Conservation (phyloP, 2,888 invertebrate species). For the Acrobasis repandana region DNA sequence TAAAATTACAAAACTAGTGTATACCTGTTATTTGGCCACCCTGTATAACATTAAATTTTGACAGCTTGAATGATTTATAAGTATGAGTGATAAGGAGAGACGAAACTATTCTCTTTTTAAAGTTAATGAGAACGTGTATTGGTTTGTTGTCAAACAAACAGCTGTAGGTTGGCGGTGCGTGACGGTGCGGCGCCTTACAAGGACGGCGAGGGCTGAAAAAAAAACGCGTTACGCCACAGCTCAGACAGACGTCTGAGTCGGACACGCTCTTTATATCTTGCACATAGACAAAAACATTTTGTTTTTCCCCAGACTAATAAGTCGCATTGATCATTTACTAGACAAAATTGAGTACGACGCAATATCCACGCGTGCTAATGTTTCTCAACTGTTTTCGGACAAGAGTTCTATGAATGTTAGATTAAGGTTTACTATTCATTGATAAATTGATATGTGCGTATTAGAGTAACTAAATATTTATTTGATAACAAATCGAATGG, state of each 20-base stretch:
- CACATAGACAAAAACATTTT: slow-evolving; percentile 38
- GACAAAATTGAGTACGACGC: slow-evolving; percentile 43
- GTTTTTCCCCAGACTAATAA: slow-evolving; percentile 36
- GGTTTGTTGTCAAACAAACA: slow-evolving; percentile 72
- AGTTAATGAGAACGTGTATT: slow-evolving; percentile 35
- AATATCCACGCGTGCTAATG: slow-evolving; percentile 24
- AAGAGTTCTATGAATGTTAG: slow-evolving; percentile 3
- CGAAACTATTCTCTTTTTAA: not conserved
- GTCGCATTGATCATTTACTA: slow-evolving; percentile 38
- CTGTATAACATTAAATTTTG: not conserved
- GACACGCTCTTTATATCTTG: slow-evolving; percentile 43
- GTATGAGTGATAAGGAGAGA: slow-evolving; percentile 13
- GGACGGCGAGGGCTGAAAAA: slow-evolving; percentile 59
- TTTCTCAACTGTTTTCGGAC: slow-evolving; percentile 4
- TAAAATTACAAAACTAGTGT: slow-evolving; percentile 15
- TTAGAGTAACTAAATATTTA: slow-evolving; percentile 1
- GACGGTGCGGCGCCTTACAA: slow-evolving; percentile 61
- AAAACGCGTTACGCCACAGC: slow-evolving; percentile 42
- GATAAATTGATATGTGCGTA: not conserved
- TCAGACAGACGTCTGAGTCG: slow-evolving; percentile 39
- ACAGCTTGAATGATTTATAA: not conserved
- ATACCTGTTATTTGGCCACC: too few species aligned
- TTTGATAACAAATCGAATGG: not conserved
- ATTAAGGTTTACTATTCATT: slow-evolving; percentile 14
- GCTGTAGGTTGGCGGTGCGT: slow-evolving; percentile 58